Base-by-base conservation (phyloP, 2,888 invertebrate genomes). In the Drosophila macrospina region DNA sequence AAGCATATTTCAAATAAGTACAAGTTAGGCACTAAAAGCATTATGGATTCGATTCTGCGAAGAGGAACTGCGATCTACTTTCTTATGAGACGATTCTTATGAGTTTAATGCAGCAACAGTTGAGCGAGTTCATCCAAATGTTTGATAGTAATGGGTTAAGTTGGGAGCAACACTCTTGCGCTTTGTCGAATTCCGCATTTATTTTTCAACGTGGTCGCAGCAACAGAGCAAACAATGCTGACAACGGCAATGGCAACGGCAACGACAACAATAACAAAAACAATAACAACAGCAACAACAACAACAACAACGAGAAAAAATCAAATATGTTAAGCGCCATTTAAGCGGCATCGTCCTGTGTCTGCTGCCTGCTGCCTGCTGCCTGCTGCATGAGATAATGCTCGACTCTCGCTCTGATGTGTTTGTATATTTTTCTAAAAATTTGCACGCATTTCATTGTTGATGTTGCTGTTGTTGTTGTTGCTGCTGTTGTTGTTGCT, bases 241-340 rank as follows among this genome's bases (percentile, higher is more conserved):
- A 77, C 69, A 72, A 20, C n/a, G n/a, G 61, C 48, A 64, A 37
- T 15, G 16, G 20, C 10, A 56, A 30, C 41, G 20, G 10, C 74
- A 61, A 57, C n/a, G n/a, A n/a, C 72, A 63, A 45, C 73, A 64
- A 48, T 63, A 55, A 37, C 74, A 62, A 16, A n/a, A 41, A 42
- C n/a, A 32, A 45, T 4, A 30, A 44, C 52, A 60, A 48, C 26
- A 44, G 55, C 26, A 51, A 56, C 30, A 37, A 66, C 48, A 72
- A 60, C 30, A 54, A 44, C 30, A 51, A 45, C 41, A 20, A 52
- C 6, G 8, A 28, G 6, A 69, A 66, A 26, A 54, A 76, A 65
- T 75, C 82, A 86, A 86, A 88, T 83, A 88, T 86, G 84, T 83
- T 83, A 86, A 88, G 88, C 86, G 83, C 63, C 86, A 86, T 88